A percentile compares a stretch with the other conserved stretches of the same genome.
phyloP scores from a whole-genome alignment of 2,113 vertebrate genomes.

The Pteruthius melanotis region DNA sequence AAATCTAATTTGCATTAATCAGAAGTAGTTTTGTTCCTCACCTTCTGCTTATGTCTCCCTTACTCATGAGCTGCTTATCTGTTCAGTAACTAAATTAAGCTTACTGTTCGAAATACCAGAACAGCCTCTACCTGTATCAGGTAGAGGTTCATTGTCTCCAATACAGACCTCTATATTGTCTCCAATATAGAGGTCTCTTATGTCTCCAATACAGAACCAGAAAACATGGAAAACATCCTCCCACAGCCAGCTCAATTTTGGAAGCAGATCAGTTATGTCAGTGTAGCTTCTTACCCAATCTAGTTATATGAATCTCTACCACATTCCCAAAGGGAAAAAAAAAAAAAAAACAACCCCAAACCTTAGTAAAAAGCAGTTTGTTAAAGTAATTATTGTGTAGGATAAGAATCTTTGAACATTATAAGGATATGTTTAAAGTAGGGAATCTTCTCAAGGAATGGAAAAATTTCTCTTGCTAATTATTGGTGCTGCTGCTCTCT shows the following conservation, averaged over 20 bases:
- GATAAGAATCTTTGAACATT: neutral
- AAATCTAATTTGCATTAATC: neutral
- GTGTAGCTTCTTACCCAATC: neutral
- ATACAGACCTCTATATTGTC: too few relatives aligned
- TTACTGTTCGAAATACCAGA: neutral
- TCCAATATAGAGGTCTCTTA: too few relatives aligned
- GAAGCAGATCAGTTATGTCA: neutral
- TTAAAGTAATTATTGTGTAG: neutral
- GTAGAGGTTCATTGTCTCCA: neutral
- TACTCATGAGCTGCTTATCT: neutral
- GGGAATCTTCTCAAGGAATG: neutral
- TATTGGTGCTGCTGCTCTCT: neutral
- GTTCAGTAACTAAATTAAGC: neutral
- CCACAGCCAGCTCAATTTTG: neutral
- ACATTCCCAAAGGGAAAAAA: accelerated
- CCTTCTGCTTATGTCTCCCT: neutral
- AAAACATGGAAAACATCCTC: neutral
- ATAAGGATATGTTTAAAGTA: neutral
- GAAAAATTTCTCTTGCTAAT: neutral
- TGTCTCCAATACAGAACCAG: neutral
- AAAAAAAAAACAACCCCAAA: too few relatives aligned
- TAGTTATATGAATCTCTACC: neutral
- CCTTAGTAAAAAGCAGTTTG: neutral
- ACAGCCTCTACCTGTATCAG: neutral
- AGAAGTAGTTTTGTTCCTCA: neutral